phyloP scores from a whole-genome alignment of 2,113 vertebrate genomes.

The Chlamydotis undulata region DNA sequence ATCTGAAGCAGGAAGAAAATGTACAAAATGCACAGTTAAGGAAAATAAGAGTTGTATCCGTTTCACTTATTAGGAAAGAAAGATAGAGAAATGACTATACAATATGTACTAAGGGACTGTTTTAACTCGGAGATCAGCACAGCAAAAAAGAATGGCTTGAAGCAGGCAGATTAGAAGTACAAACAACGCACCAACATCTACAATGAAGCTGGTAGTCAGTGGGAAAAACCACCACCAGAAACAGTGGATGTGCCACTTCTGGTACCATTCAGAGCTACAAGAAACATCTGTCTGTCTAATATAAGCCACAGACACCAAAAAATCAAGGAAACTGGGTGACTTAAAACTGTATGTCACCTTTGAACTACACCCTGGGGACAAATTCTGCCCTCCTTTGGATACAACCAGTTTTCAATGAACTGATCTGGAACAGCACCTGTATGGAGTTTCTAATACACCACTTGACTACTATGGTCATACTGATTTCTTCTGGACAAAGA shows the following conservation, averaged over 20 bases:
- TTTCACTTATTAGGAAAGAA: neutral
- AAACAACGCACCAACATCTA: neutral
- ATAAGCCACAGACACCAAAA: neutral
- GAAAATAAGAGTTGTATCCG: neutral
- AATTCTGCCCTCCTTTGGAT: neutral
- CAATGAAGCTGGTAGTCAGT: neutral
- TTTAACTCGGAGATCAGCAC: neutral
- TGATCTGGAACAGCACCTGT: neutral
- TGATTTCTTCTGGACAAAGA: neutral
- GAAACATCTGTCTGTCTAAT: neutral
- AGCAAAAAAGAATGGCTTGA: neutral
- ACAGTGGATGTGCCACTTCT: neutral
- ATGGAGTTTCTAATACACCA: neutral
- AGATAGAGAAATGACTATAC: neutral
- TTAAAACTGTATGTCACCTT: neutral
- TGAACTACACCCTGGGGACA: neutral
- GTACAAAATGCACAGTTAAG: accelerated
- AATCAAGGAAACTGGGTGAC: neutral
- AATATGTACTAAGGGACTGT: neutral
- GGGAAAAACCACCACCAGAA: neutral
- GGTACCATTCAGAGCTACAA: neutral
- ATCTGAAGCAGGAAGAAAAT: neutral
- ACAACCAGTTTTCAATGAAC: neutral
- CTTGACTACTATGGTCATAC: neutral
- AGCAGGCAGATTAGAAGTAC: neutral